Evolutionary conservation across 2,888 invertebrate genomes (phyloP), one percentile per base, ranked within the genome.

Genomic region (Celastrina argiolus): DNA sequence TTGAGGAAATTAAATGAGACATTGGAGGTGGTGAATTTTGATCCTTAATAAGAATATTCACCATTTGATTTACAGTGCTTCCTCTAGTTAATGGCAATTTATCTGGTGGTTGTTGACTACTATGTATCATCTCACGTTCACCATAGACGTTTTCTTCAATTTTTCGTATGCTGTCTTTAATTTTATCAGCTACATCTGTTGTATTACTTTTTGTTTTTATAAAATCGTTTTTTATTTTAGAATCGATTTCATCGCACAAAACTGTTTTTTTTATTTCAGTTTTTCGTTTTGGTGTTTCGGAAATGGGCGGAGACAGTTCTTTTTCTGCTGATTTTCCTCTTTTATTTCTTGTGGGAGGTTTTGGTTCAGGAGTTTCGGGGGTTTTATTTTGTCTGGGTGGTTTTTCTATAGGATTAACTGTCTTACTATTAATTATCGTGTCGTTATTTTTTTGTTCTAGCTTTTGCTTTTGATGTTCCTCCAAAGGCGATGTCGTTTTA

Each of bases 61-160:
- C 95, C 92, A 96, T 94, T 68, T 94, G 94, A 81, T 95, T 94
- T 34, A 96, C 96, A n/a, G 94, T 93, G 59, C 94, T 91, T 34
- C 95, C 95, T 81, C 94, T 93, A 56, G 94, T 95, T 69, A 95
- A 84, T 67, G 94, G 94, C 71, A 93, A 92, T 74, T 94, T 94
- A 70, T 94, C 94, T 31, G 92, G 93, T 4, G 95, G 95, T 80
- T 93, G 88, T 82, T 95, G 95, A 74, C 95, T 95, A 76, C 95
- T 94, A 80, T 95, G 95, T 78, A 93, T 93, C 95, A 95, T 95
- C 75, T 92, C 93, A 82, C 82, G 89, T 67, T 83, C 83, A 78
- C 82, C 89, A 87, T 91, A 87, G 58, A 88, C 79, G 82, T 90
- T 89, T 70, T 91, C 87, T 76, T 92, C 88, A 31, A 92, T 84